A percentile compares a stretch with the other conserved stretches of the same genome.
Evolutionary conservation across 2,797 vertebrate species (phyloP).

Genomic region (Pelobates cultripes): DNA sequence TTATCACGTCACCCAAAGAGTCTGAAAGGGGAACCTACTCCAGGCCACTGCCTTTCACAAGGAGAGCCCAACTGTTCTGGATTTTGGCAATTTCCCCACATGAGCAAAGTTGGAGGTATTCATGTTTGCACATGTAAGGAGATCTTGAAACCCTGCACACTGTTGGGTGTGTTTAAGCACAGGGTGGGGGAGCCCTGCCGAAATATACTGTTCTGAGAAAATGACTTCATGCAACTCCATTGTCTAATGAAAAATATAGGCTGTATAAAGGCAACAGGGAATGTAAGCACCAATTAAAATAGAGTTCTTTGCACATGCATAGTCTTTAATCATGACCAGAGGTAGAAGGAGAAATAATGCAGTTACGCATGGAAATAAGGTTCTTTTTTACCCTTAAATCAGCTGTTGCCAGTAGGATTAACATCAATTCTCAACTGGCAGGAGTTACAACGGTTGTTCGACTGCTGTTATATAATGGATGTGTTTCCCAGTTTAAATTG

Average conservation of each 20-base stretch:
- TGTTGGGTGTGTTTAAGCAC: background rate
- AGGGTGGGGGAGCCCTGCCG: background rate
- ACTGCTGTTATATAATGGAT: too few species aligned
- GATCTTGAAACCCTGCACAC: background rate
- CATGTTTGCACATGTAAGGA: background rate
- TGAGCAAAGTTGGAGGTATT: too few species aligned
- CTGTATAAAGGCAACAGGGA: background rate
- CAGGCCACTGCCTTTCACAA: too few species aligned
- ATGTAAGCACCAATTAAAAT: background rate
- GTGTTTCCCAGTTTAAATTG: background rate
- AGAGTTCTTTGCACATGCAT: slow-evolving; percentile 23
- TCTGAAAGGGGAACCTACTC: too few species aligned
- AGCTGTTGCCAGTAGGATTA: background rate
- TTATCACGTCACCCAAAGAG: too few species aligned
- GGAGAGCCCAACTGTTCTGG: too few species aligned
- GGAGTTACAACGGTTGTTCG: too few species aligned
- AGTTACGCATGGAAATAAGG: background rate
- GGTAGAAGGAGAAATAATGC: slow-evolving; percentile 30
- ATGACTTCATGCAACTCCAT: background rate
- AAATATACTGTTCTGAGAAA: background rate
- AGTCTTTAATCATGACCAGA: slow-evolving; percentile 20
- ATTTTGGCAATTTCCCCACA: too few species aligned
- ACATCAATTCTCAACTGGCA: background rate
- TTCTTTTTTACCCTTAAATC: background rate
- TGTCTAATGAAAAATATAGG: background rate